phyloP scores from a whole-genome alignment of 2,888 invertebrate genomes.

The Exocentrus adspersus region DNA sequence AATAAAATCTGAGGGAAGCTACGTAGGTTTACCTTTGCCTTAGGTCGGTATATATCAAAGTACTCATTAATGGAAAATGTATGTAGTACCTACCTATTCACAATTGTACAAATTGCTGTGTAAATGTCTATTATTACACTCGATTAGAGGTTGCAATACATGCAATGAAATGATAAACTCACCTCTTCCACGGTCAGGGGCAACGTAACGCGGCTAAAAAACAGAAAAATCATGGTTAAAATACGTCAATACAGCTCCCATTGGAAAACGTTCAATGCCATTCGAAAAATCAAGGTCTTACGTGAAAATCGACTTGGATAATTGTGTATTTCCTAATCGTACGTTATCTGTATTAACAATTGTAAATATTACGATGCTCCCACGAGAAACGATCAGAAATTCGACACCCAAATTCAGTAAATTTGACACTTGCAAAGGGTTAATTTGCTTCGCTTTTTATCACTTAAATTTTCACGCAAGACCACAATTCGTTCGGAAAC shows the following conservation, averaged over 20 bases:
- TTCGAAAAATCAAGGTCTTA: slow-evolving; percentile 37
- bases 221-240: slow-evolving; percentile 56
- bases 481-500: neutral
- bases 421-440: slow-evolving; percentile 37
- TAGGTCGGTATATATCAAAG: no score
- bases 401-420: slow-evolving; percentile 36
- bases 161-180: slow-evolving; percentile 62
- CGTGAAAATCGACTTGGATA: slow-evolving; percentile 15
- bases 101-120: slow-evolving; percentile 13
- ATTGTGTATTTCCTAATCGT: neutral
- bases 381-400: slow-evolving; percentile 25
- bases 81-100: no score
- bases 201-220: slow-evolving; percentile 91
- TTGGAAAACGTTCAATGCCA: slow-evolving; percentile 45
- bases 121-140: slow-evolving; percentile 10
- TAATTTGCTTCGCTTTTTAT: slow-evolving; percentile 30
- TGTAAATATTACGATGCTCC: slow-evolving; percentile 7
- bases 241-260: slow-evolving; percentile 29
- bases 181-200: slow-evolving; percentile 98
- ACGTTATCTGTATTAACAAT: no score
- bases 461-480: slow-evolving; percentile 21
- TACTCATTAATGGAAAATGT: slow-evolving; percentile 32
- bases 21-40: no score
- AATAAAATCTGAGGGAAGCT: no score
- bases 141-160: slow-evolving; percentile 24